These are phyloP conservation scores for Ophioninae sp. DNA, from an alignment of 2,888 invertebrate genomes.

Conservation along the genomic window DNA sequence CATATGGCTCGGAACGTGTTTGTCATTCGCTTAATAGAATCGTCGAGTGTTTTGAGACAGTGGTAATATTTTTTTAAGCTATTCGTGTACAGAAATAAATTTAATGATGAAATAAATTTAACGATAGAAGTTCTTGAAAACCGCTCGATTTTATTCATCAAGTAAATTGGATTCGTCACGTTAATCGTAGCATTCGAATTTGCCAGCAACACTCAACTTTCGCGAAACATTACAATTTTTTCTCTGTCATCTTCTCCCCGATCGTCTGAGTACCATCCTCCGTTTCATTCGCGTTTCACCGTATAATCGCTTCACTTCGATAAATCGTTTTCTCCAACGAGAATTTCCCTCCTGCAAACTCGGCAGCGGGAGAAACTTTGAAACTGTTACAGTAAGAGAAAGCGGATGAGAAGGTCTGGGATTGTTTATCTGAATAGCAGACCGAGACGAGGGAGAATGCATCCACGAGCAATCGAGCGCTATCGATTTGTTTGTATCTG, in stretches of 20 bases:
- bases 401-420: conserved; percentile 23
- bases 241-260: neutral
- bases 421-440: conserved; percentile 61
- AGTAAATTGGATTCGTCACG: neutral
- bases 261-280: neutral
- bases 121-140: neutral
- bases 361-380: conserved; percentile 40
- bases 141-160: neutral
- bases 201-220: neutral
- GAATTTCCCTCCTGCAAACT: conserved; percentile 45
- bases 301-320: conserved; percentile 33
- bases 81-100: neutral
- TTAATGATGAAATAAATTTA: neutral
- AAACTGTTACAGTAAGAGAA: conserved; percentile 45
- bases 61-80: neutral
- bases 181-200: neutral
- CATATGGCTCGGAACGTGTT: no score
- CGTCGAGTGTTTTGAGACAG: no score
- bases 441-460: conserved; percentile 53
- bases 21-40: no score
- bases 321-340: conserved; percentile 46
- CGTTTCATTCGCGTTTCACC: conserved; percentile 10
- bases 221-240: conserved; percentile 2
- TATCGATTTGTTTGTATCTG: conserved; percentile 63
- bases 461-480: conserved; percentile 59